Evolutionary conservation across 2,113 vertebrate genomes (phyloP).

Genomic region (Neogobius melanostomus): DNA sequence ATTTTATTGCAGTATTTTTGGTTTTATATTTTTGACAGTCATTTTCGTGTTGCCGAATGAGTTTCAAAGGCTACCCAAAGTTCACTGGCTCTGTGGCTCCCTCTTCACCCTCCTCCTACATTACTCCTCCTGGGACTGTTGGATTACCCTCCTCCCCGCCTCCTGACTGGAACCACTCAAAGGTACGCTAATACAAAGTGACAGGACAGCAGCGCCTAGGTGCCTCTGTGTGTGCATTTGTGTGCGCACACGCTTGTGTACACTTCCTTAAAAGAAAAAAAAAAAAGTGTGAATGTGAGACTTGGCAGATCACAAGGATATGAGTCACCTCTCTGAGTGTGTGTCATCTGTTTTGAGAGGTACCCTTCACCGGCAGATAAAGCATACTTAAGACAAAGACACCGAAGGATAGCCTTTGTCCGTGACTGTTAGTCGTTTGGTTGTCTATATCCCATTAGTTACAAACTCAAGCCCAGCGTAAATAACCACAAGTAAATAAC

Average conservation of each 20-base stretch:
- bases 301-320: slow-evolving; percentile 47
- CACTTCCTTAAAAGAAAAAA: slow-evolving; percentile 8
- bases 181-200: slow-evolving; percentile 57
- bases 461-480: neutral
- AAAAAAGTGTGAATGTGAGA: slow-evolving; percentile 45
- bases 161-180: slow-evolving; percentile 22
- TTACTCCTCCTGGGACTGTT: slow-evolving; percentile 9
- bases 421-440: neutral
- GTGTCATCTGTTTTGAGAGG: slow-evolving; percentile 42
- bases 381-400: neutral
- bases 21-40: too few relatives aligned
- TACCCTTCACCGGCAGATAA: slow-evolving; percentile 32
- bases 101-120: slow-evolving; percentile 11
- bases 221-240: slow-evolving; percentile 16
- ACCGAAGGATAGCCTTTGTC: neutral
- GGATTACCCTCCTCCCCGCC: neutral
- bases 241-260: slow-evolving; percentile 17
- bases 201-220: slow-evolving; percentile 58
- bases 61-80: slow-evolving; percentile 28
- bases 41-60: slow-evolving; percentile 4
- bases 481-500: slow-evolving; percentile 11
- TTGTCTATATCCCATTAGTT: slow-evolving; percentile 9
- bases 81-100: slow-evolving; percentile 29
- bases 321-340: slow-evolving; percentile 54
- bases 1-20: too few relatives aligned